Evolutionary conservation across 2,888 invertebrate genomes (phyloP).

Genomic region (Conchocele bisecta): DNA sequence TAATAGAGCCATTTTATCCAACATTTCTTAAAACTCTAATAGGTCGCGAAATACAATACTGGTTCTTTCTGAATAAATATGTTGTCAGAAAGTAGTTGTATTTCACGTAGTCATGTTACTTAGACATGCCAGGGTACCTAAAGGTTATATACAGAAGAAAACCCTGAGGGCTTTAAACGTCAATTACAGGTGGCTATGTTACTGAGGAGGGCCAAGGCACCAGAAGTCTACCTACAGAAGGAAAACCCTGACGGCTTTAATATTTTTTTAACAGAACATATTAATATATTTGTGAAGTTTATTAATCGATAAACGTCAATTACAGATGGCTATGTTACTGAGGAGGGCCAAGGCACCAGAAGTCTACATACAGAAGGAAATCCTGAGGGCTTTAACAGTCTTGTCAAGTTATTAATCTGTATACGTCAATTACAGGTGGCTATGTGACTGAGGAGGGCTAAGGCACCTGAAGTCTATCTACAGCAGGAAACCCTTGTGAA

Average conservation of each 20-base stretch:
- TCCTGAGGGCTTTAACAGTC: slow-evolving; percentile 59
- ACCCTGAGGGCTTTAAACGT: slow-evolving; percentile 62
- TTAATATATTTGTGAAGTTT: no score
- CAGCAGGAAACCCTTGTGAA: slow-evolving; percentile 73
- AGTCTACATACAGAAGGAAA: slow-evolving; percentile 75
- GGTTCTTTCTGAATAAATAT: no score
- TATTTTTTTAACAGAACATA: slow-evolving; percentile 63
- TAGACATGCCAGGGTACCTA: slow-evolving; percentile 60
- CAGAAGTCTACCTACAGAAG: slow-evolving; percentile 73
- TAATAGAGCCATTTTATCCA: no score
- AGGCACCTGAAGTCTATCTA: slow-evolving; percentile 69
- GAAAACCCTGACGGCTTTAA: slow-evolving; percentile 68
- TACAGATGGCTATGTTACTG: slow-evolving; percentile 79
- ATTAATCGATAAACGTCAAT: no score
- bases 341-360: slow-evolving; percentile 64
- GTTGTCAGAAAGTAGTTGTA: no score
- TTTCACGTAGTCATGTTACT: slow-evolving; percentile 77
- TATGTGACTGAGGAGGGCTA: slow-evolving; percentile 71
- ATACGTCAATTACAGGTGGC: no score
- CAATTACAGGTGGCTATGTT: slow-evolving; percentile 80
- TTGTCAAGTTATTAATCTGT: no score
- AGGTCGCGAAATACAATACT: no score
- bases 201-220: slow-evolving; percentile 63
- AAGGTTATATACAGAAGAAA: slow-evolving; percentile 75
- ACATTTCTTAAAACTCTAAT: no score